Evolutionary conservation across 1,140 invertebrate genomes (phyloP), one percentile per base, ranked within the genome.

Genomic region (Lepidotrigona ventralis): DNA sequence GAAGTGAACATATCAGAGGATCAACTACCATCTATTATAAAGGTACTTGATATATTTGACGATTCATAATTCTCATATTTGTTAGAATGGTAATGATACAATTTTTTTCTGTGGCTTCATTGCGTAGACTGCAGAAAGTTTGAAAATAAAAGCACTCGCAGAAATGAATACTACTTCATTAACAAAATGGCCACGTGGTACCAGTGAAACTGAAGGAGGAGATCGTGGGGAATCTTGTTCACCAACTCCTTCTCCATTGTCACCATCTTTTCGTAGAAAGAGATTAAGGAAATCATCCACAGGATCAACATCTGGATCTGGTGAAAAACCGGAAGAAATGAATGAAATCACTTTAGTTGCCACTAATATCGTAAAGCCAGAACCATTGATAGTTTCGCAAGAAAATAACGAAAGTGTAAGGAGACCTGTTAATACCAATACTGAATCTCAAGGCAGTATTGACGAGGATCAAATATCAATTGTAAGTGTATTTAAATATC

Each of bases 1-100:
- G 97, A 98, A 95, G 97, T 98, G 2, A 98, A 98, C 94, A 97
- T 98, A 26, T 97, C 97, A 19, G 97, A 98, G 90, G 97, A 98
- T 89, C 97, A 98, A 91, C 94, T 98, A 84, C 97, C 97, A 84
- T 96, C 97, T 89, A 97, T 98, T 86, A 95, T 98, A 78, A 97
- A 98, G 93, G 95, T 96, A 93, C 63, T 9, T 72, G 17, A 26
- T 77, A 64, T 46, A 11, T 72, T 1, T 15, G 56, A 9, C 72
- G 9, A 29, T 51, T 71, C 66, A 26, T 60, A 21, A 60, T 21
- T 69, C 9, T 29, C 15, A 15, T 19, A 68, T 71, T 64, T 53
- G 9, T 39, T 21, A 8, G 3, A 63, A 15, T 11, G 21, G 6
- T 19, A 60, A 64, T 33, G 17, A 1, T 60, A 60, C 12, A 60